Conservation (phyloP, 2,113 vertebrate genomes). For the Fulica atra region DNA sequence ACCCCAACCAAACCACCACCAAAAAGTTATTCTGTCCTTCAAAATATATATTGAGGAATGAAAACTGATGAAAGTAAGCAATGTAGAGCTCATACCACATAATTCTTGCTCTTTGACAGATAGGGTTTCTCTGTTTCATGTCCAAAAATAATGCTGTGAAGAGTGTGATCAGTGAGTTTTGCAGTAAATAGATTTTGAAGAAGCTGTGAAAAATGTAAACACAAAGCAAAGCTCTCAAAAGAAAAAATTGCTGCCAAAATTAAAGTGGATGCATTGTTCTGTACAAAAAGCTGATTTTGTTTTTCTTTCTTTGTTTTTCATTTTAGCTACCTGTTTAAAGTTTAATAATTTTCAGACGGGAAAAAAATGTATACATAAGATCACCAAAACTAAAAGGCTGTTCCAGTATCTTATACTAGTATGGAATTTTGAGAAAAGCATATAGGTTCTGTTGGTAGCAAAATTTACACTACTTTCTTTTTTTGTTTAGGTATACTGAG, state of each 20-base stretch:
- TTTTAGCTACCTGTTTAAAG: not conserved
- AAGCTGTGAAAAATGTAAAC: not conserved
- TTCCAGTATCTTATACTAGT: not conserved
- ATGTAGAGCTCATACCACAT: not conserved
- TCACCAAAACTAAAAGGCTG: not conserved
- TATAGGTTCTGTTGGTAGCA: not conserved
- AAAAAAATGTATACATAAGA: not conserved
- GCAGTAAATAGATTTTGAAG: not conserved
- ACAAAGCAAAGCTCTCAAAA: not conserved
- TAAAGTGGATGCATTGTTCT: not conserved
- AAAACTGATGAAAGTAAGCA: not conserved
- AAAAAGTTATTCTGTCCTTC: not conserved
- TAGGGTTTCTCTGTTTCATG: not conserved
- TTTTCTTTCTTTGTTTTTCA: not conserved
- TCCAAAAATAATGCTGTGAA: not conserved
- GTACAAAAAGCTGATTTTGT: not conserved
- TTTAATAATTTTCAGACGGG: not conserved
- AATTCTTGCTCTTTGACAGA: not conserved
- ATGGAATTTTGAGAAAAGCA: not conserved
- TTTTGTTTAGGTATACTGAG: not conserved
- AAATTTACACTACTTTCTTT: not conserved
- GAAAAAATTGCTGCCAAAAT: not conserved
- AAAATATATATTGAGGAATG: not conserved
- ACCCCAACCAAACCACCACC: too few species aligned
- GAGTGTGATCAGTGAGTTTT: not conserved